Percentiles rank a stretch among this genome's conserved stretches.
Evolutionary conservation across 2,113 vertebrate genomes (phyloP).

Genomic region (Hypocryptadius cinnamomeus): DNA sequence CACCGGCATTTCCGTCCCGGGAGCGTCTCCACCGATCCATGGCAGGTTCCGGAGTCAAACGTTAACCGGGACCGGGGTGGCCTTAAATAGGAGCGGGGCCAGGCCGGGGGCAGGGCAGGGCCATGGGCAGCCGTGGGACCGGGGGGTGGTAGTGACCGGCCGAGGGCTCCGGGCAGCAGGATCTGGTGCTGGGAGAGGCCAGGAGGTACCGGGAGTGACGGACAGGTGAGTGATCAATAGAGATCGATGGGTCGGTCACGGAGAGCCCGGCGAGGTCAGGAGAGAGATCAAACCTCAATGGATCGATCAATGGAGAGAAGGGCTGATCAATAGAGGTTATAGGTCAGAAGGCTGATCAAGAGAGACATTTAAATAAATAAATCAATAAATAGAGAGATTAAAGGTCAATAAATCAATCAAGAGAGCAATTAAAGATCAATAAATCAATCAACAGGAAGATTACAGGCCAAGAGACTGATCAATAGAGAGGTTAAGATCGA

Average conservation of each 20-base stretch:
- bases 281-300: background rate
- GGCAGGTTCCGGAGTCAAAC: background rate
- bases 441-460: background rate
- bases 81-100: background rate
- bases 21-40: background rate
- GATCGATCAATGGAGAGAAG: fast-evolving
- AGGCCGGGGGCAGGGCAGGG: background rate
- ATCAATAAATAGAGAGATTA: background rate
- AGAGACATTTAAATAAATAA: background rate
- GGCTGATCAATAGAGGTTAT: background rate
- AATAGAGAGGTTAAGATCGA: background rate
- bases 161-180: background rate
- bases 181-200: background rate
- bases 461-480: background rate
- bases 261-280: background rate
- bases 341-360: background rate
- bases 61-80: background rate
- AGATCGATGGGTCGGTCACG: fast-evolving
- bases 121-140: background rate
- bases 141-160: background rate
- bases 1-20: fast-evolving
- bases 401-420: background rate
- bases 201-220: fast-evolving
- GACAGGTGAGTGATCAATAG: background rate
- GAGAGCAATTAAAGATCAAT: background rate